These are phyloP conservation scores for Prenolepis imparis DNA, from an alignment of 2,888 invertebrate genomes.

Conservation along the genomic window DNA sequence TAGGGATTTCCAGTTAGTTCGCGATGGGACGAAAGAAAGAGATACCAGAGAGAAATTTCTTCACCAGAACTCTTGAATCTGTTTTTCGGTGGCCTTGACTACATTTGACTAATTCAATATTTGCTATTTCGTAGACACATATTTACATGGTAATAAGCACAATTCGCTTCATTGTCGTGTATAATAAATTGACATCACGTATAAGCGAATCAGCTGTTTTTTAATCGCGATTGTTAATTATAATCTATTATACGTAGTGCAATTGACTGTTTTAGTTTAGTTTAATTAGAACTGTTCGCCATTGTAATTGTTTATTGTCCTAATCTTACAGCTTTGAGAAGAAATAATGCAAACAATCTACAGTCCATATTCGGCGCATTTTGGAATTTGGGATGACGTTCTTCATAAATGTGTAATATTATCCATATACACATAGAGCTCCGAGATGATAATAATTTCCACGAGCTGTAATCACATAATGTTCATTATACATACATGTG, in stretches of 20 bases:
- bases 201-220: not conserved
- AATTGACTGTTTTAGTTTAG: not conserved
- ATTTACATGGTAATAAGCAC: constrained; percentile 6
- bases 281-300: not conserved
- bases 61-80: not conserved
- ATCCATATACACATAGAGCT: constrained; percentile 78
- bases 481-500: constrained; percentile 4
- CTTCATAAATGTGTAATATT: constrained; percentile 55
- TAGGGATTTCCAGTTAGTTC: not conserved
- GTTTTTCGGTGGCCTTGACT: not conserved
- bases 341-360: not conserved
- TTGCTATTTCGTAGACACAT: not conserved
- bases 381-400: not conserved
- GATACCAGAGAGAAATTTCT: not conserved
- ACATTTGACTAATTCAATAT: not conserved
- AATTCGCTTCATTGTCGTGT: not conserved
- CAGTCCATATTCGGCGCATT: not conserved
- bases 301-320: not conserved
- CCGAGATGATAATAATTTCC: constrained; percentile 80
- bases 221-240: constrained; percentile 9
- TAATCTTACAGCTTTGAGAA: not conserved
- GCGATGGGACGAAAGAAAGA: too few species aligned
- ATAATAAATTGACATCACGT: constrained; percentile 11
- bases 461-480: constrained; percentile 73
- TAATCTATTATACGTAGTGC: not conserved